Evolutionary conservation across 2,888 invertebrate genomes (phyloP).

Genomic region (Agonopterix arenella): DNA sequence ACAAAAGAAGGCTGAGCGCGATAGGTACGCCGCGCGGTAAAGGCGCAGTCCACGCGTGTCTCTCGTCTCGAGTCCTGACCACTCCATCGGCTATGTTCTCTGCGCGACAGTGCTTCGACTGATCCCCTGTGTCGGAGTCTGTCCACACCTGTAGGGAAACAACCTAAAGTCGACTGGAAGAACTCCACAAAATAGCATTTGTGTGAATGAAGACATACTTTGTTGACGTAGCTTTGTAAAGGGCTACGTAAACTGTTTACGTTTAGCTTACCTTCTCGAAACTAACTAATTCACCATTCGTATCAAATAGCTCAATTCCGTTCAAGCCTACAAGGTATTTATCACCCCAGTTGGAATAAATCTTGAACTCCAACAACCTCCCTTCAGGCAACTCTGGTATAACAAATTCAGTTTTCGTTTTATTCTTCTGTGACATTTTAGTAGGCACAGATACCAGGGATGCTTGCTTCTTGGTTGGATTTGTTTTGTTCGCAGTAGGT

Average conservation of each 20-base stretch:
- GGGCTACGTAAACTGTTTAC: too few species aligned
- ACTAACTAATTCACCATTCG: slow-evolving; percentile 74
- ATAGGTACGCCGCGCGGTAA: slow-evolving; percentile 78
- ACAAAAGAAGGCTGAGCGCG: slow-evolving; percentile 77
- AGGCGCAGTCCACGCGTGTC: slow-evolving; percentile 85
- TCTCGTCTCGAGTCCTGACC: slow-evolving; percentile 85
- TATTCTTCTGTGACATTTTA: slow-evolving; percentile 26
- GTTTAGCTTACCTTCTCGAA: slow-evolving; percentile 76
- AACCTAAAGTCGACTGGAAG: too few species aligned
- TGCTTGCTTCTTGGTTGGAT: slow-evolving; percentile 33
- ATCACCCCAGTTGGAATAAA: slow-evolving; percentile 88
- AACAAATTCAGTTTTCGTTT: slow-evolving; percentile 73
- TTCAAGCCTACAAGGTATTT: slow-evolving; percentile 86
- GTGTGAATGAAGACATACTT: too few species aligned
- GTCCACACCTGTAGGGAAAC: slow-evolving; percentile 75
- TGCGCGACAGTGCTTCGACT: slow-evolving; percentile 75
- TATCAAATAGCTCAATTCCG: slow-evolving; percentile 85
- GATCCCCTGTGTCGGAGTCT: slow-evolving; percentile 74
- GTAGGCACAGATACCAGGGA: slow-evolving; percentile 33
- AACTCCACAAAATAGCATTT: too few species aligned
- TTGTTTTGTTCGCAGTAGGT: slow-evolving; percentile 23
- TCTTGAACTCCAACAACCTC: slow-evolving; percentile 80
- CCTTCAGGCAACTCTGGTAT: slow-evolving; percentile 87
- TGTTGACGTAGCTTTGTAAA: too few species aligned
- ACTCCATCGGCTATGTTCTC: slow-evolving; percentile 82